Percentiles rank a stretch among this genome's conserved stretches.
These are phyloP conservation scores for Bicyclus anynana DNA, from an alignment of 1,140 invertebrate species.

Conservation along the genomic window DNA sequence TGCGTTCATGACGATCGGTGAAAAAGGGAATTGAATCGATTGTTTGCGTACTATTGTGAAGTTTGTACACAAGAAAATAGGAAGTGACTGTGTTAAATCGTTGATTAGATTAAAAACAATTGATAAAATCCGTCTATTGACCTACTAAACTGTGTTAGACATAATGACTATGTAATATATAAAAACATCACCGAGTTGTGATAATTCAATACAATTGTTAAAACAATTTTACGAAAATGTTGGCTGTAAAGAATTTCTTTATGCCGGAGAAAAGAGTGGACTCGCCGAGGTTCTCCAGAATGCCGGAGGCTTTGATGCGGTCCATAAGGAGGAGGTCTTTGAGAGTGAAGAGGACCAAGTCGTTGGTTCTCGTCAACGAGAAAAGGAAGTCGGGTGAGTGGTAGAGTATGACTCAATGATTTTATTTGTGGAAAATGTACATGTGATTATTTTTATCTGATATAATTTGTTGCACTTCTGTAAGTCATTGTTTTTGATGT, in stretches of 20 bases:
- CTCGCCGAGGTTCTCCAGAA: constrained; percentile 76
- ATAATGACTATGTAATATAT: too few relatives aligned
- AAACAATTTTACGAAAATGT: constrained; percentile 56
- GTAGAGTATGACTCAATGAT: constrained; percentile 39
- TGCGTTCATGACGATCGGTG: not conserved
- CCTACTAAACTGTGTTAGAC: too few relatives aligned
- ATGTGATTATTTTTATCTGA: too few relatives aligned
- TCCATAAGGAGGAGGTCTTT: constrained; percentile 82
- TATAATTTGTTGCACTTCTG: too few relatives aligned
- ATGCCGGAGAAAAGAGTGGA: constrained; percentile 81
- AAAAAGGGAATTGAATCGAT: not conserved
- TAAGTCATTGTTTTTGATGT: not conserved
- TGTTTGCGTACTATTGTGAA: not conserved
- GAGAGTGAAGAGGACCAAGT: constrained; percentile 83
- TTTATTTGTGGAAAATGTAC: not conserved
- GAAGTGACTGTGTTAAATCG: not conserved
- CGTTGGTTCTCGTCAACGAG: constrained; percentile 81
- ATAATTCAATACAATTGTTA: not conserved
- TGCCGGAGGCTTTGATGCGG: constrained; percentile 82
- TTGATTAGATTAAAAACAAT: not conserved
- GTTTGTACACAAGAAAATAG: not conserved
- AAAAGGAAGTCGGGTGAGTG: constrained; percentile 87
- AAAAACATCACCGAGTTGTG: too few relatives aligned
- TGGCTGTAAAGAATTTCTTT: constrained; percentile 83
- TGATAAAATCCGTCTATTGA: not conserved